Conservation (phyloP, 2,113 vertebrate species). For the Uria aalge region DNA sequence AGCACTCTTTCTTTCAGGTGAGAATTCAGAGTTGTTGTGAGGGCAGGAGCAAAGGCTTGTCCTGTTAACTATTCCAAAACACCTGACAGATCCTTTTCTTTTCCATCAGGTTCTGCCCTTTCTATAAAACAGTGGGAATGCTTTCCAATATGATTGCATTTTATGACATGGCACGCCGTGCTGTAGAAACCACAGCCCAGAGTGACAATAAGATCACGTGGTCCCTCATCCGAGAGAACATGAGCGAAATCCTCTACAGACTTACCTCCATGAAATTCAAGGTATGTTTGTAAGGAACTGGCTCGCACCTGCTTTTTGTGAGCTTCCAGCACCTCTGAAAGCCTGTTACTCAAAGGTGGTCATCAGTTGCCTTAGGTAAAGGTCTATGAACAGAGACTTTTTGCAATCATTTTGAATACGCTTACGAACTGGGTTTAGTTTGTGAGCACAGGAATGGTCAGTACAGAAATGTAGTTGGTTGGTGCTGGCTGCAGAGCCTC, state of each 20-base stretch:
- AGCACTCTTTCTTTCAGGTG: neutral
- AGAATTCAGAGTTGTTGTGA: neutral
- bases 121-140: conserved; percentile 97
- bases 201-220: conserved; percentile 98
- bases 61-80: neutral
- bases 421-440: neutral
- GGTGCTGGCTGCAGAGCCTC: neutral
- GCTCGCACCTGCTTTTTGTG: neutral
- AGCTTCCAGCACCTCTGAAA: neutral
- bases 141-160: conserved; percentile 95
- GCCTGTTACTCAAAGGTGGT: neutral
- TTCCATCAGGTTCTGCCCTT: conserved; percentile 90
- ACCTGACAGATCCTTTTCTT: neutral
- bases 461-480: neutral
- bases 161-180: conserved; percentile 96
- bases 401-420: neutral
- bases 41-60: neutral
- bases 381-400: neutral
- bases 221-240: conserved; percentile 94
- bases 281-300: conserved; percentile 66
- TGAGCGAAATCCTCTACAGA: conserved; percentile 94
- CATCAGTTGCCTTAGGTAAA: neutral
- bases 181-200: conserved; percentile 96
- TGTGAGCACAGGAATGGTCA: neutral
- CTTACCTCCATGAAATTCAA: conserved; percentile 98